Evolutionary conservation across 1,140 invertebrate genomes (phyloP).

Genomic region (Drosophila fuyamai): DNA sequence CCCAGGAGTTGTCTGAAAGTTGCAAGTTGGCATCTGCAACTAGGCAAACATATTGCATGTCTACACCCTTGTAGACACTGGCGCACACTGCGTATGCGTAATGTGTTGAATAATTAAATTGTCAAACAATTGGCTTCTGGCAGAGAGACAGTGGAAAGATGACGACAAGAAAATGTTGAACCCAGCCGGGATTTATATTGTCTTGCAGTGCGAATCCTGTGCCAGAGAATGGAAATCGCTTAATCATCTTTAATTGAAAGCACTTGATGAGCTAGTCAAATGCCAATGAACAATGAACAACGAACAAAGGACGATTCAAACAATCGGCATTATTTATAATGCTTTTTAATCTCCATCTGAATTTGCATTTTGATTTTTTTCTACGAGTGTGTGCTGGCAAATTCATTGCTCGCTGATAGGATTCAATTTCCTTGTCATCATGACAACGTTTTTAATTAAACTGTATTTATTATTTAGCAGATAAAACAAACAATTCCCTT

Average conservation of each 20-base stretch:
- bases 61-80: conserved; percentile 31
- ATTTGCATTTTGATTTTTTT: conserved; percentile 47
- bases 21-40: conserved; percentile 59
- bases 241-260: conserved; percentile 62
- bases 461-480: conserved; percentile 44
- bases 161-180: conserved; percentile 42
- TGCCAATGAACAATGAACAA: conserved; percentile 24
- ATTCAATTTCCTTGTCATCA: conserved; percentile 48
- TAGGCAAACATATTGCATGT: conserved; percentile 46
- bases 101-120: conserved; percentile 79
- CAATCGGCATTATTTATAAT: conserved; percentile 54
- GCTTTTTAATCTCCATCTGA: conserved; percentile 53
- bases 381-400: conserved; percentile 15
- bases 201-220: conserved; percentile 21
- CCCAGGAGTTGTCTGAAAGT: conserved; percentile 62
- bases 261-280: conserved; percentile 53
- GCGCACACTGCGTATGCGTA: conserved; percentile 64
- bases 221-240: conserved; percentile 28
- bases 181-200: conserved; percentile 55
- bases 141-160: conserved; percentile 13
- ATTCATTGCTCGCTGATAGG: conserved; percentile 34
- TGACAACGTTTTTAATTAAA: conserved; percentile 55
- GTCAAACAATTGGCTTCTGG: conserved; percentile 71
- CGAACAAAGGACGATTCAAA: conserved; percentile 15
- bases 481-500: conserved; percentile 25